These are phyloP conservation scores for Cromileptes altivelis DNA, from an alignment of 2,113 vertebrate genomes.

Conservation along the genomic window DNA sequence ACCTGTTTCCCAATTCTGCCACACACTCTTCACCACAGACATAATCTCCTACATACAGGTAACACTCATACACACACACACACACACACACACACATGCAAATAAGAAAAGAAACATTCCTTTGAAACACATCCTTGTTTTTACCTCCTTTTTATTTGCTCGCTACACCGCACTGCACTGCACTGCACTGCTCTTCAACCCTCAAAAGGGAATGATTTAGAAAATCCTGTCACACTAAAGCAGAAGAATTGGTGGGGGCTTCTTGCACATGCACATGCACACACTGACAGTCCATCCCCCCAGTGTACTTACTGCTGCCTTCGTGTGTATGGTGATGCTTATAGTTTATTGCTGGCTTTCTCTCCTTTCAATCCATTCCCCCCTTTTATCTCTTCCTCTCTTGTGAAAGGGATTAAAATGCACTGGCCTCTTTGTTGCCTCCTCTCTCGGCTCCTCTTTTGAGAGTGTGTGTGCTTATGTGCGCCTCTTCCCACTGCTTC, in stretches of 20 bases:
- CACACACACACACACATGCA: slow-evolving; percentile 12
- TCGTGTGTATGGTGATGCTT: slow-evolving; percentile 62
- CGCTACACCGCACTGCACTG: slow-evolving; percentile 21
- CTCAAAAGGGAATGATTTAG: slow-evolving; percentile 40
- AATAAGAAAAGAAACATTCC: background rate
- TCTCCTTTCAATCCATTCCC: slow-evolving; percentile 55
- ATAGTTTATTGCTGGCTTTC: slow-evolving; percentile 71
- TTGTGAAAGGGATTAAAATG: slow-evolving; percentile 73
- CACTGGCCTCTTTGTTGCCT: slow-evolving; percentile 75
- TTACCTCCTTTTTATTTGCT: slow-evolving; percentile 32
- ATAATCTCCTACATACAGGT: slow-evolving; percentile 90
- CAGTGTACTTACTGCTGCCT: slow-evolving; percentile 48
- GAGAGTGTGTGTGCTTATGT: slow-evolving; percentile 39
- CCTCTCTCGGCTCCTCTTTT: slow-evolving; percentile 76
- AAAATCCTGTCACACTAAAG: slow-evolving; percentile 43
- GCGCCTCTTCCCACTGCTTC: slow-evolving; percentile 58
- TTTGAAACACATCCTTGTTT: slow-evolving; percentile 13
- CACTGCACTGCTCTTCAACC: slow-evolving; percentile 40
- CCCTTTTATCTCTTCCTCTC: slow-evolving; percentile 64
- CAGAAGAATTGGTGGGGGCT: slow-evolving; percentile 29
- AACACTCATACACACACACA: slow-evolving; percentile 62
- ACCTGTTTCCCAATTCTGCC: slow-evolving; percentile 87
- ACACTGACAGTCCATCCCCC: slow-evolving; percentile 23
- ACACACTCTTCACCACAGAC: slow-evolving; percentile 91
- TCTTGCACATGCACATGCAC: slow-evolving; percentile 27